phyloP scores from a whole-genome alignment of 2,113 vertebrate species.

The Indri indri region DNA sequence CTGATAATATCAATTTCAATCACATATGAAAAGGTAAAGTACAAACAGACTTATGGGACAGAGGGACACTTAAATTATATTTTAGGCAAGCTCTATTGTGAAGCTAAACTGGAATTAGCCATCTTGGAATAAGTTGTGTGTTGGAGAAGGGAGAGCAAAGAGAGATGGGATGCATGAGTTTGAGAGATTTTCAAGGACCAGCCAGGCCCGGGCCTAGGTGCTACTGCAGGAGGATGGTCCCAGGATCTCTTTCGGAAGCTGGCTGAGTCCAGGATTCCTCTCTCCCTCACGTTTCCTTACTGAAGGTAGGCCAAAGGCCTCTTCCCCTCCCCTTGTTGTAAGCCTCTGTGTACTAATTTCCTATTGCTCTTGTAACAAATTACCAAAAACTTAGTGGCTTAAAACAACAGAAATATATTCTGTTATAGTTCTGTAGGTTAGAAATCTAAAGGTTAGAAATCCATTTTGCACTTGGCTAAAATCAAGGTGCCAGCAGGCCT shows the following conservation, averaged over 20 bases:
- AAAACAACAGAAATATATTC: not conserved
- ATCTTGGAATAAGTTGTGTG: not conserved
- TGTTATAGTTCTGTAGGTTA: not conserved
- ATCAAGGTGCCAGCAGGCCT: not conserved
- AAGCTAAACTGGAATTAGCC: not conserved
- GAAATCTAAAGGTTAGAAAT: not conserved
- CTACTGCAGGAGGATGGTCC: not conserved
- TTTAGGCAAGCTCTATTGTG: not conserved
- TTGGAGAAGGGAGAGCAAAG: not conserved
- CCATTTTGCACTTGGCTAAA: not conserved
- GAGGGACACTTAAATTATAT: not conserved
- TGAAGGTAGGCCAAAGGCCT: not conserved
- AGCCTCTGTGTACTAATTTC: not conserved
- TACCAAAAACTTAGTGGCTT: not conserved
- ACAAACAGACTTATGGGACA: not conserved
- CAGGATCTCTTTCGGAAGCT: not conserved
- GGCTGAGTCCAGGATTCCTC: not conserved
- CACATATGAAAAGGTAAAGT: not conserved
- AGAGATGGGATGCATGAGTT: rapidly evolving
- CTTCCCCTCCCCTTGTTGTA: not conserved
- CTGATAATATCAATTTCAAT: not conserved
- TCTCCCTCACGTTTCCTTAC: too few species aligned
- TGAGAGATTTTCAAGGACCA: not conserved
- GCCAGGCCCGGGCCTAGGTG: too few species aligned
- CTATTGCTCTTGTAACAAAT: not conserved